Evolutionary conservation across 2,888 invertebrate genomes (phyloP).

Genomic region (Plebejus anna): DNA sequence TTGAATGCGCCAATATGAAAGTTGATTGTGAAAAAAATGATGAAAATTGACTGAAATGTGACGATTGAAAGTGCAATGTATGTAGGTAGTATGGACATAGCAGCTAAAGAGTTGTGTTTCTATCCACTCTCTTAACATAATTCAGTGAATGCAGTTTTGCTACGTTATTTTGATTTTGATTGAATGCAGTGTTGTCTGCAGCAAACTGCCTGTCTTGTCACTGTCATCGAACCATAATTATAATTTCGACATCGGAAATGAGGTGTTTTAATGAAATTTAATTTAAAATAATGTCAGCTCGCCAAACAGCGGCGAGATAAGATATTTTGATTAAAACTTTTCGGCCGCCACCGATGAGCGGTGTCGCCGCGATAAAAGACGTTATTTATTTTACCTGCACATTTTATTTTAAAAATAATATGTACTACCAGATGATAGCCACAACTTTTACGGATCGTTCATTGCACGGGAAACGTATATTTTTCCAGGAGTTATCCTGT

Average conservation of each 20-base stretch:
- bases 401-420: constrained; percentile 25
- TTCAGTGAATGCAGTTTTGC: no score
- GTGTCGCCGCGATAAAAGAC: background rate
- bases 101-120: no score
- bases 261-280: constrained; percentile 24
- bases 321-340: constrained; percentile 32
- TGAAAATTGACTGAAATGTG: no score
- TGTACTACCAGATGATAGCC: no score
- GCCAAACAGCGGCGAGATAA: constrained; percentile 31
- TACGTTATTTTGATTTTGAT: no score
- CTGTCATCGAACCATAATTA: background rate
- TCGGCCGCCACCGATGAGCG: background rate
- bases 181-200: no score
- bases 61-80: no score
- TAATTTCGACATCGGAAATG: constrained; percentile 1
- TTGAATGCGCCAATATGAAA: no score
- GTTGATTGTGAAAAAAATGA: no score
- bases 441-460: background rate
- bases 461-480: background rate
- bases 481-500: no score
- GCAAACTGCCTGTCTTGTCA: background rate
- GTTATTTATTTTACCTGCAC: background rate
- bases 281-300: constrained; percentile 32
- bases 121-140: no score
- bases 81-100: no score